phyloP scores from a whole-genome alignment of 2,113 vertebrate species.

The Anser brachyrhynchus region DNA sequence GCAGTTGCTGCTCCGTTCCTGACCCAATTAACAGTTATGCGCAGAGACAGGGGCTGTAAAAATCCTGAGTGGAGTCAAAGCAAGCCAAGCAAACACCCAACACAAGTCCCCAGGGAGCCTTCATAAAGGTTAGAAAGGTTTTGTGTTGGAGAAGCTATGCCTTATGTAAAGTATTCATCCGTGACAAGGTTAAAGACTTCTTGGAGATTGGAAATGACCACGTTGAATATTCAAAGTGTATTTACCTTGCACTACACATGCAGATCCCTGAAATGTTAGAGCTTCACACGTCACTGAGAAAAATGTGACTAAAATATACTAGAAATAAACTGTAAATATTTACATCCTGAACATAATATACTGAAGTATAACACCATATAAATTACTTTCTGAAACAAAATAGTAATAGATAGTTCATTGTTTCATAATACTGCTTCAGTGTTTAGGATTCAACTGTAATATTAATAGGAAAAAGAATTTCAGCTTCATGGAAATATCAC shows the following conservation, averaged over 20 bases:
- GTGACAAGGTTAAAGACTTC: background rate
- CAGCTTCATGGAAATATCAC: background rate
- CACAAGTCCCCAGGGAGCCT: background rate
- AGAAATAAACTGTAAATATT: background rate
- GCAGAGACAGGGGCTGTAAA: background rate
- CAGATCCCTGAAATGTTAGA: background rate
- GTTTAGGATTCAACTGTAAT: background rate
- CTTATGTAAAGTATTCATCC: background rate
- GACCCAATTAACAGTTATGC: background rate
- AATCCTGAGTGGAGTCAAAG: background rate
- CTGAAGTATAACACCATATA: background rate
- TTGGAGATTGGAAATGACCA: background rate
- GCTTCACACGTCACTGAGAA: background rate
- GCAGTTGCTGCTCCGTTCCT: background rate
- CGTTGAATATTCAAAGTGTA: rapidly evolving
- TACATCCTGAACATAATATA: background rate
- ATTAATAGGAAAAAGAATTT: background rate
- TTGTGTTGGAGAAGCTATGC: background rate
- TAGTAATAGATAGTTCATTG: background rate
- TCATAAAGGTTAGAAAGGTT: background rate
- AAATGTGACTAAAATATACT: background rate
- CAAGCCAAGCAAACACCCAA: background rate
- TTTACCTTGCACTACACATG: background rate
- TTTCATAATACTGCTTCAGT: background rate
- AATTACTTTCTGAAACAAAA: background rate